Conservation (phyloP, 1,140 invertebrate genomes). For the Megalonaias nervosa region DNA sequence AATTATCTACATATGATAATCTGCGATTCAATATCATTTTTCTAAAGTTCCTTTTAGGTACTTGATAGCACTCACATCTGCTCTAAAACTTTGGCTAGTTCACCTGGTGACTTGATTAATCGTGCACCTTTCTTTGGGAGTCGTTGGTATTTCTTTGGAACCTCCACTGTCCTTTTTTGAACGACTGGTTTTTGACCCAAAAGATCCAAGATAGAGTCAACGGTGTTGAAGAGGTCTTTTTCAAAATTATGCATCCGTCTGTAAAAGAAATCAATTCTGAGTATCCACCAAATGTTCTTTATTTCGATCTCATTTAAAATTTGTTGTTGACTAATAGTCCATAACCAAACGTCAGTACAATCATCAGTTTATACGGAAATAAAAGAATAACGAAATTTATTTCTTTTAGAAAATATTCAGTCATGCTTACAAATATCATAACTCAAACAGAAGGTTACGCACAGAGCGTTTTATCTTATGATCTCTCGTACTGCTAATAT, state of each 20-base stretch:
- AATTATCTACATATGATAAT: too few relatives aligned
- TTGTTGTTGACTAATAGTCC: neutral
- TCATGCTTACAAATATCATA: neutral
- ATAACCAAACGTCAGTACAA: too few relatives aligned
- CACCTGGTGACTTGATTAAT: constrained; percentile 41
- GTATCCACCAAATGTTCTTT: neutral
- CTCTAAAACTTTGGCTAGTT: constrained; percentile 37
- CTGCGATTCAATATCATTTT: too few relatives aligned
- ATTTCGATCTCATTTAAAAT: neutral
- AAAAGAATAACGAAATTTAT: neutral
- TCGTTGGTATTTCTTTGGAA: constrained; percentile 31
- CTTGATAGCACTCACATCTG: constrained; percentile 29
- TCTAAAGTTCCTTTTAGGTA: too few relatives aligned
- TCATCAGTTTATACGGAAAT: neutral
- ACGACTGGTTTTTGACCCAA: constrained; percentile 65
- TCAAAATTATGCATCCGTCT: constrained; percentile 69
- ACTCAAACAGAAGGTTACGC: neutral
- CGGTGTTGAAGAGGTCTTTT: constrained; percentile 64
- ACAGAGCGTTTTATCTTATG: too few relatives aligned
- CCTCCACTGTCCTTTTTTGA: neutral
- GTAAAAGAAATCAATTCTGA: constrained; percentile 36
- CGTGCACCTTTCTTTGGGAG: constrained; percentile 41
- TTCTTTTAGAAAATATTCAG: neutral
- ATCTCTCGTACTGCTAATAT: too few relatives aligned
- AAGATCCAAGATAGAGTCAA: constrained; percentile 65